phyloP scores from a whole-genome alignment of 2,888 invertebrate species.

The Lochmaea capreae region DNA sequence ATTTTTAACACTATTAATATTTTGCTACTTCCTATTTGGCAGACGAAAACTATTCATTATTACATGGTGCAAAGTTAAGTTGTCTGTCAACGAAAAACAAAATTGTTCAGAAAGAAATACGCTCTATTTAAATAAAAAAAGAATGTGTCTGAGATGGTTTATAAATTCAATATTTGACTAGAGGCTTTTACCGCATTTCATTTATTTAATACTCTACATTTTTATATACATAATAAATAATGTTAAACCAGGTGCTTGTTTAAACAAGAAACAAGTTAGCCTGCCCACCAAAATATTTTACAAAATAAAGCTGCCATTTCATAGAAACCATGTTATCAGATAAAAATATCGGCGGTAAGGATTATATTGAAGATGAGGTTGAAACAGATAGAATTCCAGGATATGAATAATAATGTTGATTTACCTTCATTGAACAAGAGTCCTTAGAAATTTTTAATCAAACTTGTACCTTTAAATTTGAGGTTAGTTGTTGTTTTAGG shows the following conservation, averaged over 20 bases:
- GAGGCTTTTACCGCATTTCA: constrained; percentile 6
- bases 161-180: constrained; percentile 11
- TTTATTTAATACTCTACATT: constrained; percentile 3
- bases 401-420: neutral
- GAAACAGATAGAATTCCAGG: neutral
- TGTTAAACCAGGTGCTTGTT: constrained; percentile 2
- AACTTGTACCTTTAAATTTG: too few relatives aligned
- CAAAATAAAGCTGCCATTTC: constrained; percentile 38
- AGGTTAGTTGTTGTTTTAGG: too few relatives aligned
- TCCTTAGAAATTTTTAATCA: too few relatives aligned
- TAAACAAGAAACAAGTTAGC: constrained; percentile 24
- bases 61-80: constrained; percentile 4
- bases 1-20: constrained; percentile 19
- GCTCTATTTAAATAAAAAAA: neutral
- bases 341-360: constrained; percentile 33
- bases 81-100: neutral
- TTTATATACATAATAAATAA: constrained; percentile 16
- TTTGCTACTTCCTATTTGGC: constrained; percentile 25
- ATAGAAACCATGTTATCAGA: constrained; percentile 38
- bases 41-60: constrained; percentile 16
- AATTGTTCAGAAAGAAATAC: neutral
- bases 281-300: constrained; percentile 31
- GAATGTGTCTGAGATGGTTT: neutral
- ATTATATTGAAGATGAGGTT: neutral
- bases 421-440: too few relatives aligned